Conservation (phyloP, 2,888 invertebrate species). For the Antheraea assamensis region DNA sequence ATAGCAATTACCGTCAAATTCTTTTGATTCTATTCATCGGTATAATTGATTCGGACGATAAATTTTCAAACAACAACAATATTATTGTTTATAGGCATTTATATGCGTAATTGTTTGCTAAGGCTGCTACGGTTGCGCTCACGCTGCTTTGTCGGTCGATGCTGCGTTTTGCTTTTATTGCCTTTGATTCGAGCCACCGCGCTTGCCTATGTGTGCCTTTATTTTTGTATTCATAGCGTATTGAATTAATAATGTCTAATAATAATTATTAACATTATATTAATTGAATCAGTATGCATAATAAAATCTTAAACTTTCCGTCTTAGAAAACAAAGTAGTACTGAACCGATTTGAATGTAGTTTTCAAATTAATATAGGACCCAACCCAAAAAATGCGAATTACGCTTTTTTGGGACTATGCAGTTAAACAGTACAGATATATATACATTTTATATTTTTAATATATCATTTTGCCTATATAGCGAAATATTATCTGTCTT, state of each 20-base stretch:
- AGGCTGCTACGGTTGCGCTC: slow-evolving; percentile 29
- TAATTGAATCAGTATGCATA: no score
- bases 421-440: no score
- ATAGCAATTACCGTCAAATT: background rate
- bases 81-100: slow-evolving; percentile 70
- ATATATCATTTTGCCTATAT: no score
- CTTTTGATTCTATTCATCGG: slow-evolving; percentile 4
- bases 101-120: slow-evolving; percentile 76
- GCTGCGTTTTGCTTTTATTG: slow-evolving; percentile 57
- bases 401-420: no score
- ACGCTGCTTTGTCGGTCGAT: slow-evolving; percentile 60
- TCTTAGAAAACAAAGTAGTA: no score
- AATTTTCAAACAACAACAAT: slow-evolving; percentile 64
- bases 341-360: no score
- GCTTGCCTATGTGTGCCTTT: background rate
- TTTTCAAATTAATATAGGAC: no score
- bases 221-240: background rate
- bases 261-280: background rate
- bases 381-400: no score
- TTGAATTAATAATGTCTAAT: background rate
- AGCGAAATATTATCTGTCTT: no score
- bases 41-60: slow-evolving; percentile 55
- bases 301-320: no score
- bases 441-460: no score
- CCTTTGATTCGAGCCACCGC: slow-evolving; percentile 60